phyloP scores from a whole-genome alignment of 1,140 invertebrate genomes.

The Pteromalus puparum region DNA sequence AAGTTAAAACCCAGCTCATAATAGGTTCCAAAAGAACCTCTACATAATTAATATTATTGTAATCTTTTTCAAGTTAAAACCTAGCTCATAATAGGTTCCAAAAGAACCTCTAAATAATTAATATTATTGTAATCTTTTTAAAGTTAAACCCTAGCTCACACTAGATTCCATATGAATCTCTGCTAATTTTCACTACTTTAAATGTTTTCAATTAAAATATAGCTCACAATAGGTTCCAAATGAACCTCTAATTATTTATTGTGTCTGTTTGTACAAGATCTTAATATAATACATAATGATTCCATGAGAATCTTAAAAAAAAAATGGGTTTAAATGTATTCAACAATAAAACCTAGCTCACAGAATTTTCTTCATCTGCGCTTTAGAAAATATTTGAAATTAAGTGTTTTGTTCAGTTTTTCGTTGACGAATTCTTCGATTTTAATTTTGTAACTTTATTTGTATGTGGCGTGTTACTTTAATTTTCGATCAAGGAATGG shows the following conservation, averaged over 20 bases:
- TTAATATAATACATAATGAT: not conserved
- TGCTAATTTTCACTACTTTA: too few species aligned
- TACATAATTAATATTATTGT: not conserved
- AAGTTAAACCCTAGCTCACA: too few species aligned
- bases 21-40: conserved; percentile 26
- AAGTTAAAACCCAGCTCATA: conserved; percentile 22
- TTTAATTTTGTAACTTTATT: not conserved
- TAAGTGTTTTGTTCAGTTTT: too few species aligned
- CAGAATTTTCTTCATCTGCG: conserved; percentile 38
- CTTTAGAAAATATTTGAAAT: too few species aligned
- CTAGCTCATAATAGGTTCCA: not conserved
- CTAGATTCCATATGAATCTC: not conserved
- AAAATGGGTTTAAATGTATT: not conserved
- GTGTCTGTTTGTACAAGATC: too few species aligned
- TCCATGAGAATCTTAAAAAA: conserved; percentile 8
- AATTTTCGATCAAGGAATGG: too few species aligned
- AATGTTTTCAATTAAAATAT: too few species aligned
- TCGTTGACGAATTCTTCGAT: too few species aligned
- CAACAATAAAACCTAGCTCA: conserved; percentile 28
- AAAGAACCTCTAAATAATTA: too few species aligned
- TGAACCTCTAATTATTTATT: not conserved
- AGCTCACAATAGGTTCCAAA: not conserved
- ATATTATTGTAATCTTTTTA: too few species aligned
- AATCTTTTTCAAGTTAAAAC: not conserved
- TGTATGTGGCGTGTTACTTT: too few species aligned